Evolutionary conservation across 2,113 vertebrate genomes (phyloP).

Genomic region (Spermophilus dauricus): DNA sequence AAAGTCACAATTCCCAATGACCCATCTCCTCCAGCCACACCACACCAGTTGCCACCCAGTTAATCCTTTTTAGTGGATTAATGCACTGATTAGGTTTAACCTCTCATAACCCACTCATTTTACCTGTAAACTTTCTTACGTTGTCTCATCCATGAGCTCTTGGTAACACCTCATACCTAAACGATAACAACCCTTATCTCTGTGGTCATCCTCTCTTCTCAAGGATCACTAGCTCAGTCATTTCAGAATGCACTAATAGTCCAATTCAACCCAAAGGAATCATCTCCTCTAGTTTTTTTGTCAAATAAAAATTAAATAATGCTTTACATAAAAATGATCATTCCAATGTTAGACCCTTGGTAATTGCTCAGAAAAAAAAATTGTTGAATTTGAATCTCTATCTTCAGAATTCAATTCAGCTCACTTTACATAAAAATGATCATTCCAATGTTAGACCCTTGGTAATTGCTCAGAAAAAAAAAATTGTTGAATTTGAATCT

Average conservation of each 20-base stretch:
- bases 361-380: neutral
- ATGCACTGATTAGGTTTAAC: too few relatives aligned
- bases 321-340: neutral
- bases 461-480: neutral
- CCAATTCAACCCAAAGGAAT: neutral
- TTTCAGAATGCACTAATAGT: slow-evolving; percentile 25
- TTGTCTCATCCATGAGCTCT: too few relatives aligned
- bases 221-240: neutral
- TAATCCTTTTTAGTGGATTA: too few relatives aligned
- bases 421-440: neutral
- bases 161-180: too few relatives aligned
- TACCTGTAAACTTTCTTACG: too few relatives aligned
- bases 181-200: too few relatives aligned
- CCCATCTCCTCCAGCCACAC: too few relatives aligned
- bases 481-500: slow-evolving; percentile 26
- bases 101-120: too few relatives aligned
- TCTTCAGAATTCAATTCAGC: slow-evolving; percentile 6
- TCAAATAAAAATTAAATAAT: slow-evolving; percentile 18
- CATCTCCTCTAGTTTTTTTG: neutral
- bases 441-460: neutral
- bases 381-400: slow-evolving; percentile 13
- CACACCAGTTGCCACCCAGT: too few relatives aligned
- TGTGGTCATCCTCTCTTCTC: neutral
- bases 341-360: neutral
- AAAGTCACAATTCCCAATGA: too few relatives aligned